Evolutionary conservation across 1,140 invertebrate species (phyloP).

Genomic region (Helicoverpa zea): DNA sequence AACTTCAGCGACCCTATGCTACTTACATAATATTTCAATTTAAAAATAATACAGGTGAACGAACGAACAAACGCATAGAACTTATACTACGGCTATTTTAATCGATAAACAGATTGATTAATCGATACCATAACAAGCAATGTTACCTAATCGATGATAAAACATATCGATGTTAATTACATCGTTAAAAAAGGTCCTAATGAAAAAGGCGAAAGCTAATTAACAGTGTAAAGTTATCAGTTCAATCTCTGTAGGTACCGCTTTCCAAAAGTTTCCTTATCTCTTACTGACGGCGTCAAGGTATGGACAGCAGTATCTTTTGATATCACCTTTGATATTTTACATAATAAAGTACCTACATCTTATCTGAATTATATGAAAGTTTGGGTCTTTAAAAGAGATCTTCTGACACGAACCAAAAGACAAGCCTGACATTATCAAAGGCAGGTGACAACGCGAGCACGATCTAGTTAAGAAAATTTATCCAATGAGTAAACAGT

Average conservation of each 20-base stretch:
- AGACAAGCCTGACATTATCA: background rate
- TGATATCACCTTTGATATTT: background rate
- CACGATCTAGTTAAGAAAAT: background rate
- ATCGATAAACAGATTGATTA: slow-evolving; percentile 32
- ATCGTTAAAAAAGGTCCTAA: slow-evolving; percentile 32
- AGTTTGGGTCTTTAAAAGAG: background rate
- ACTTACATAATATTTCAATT: background rate
- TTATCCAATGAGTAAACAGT: background rate
- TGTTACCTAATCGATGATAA: slow-evolving; percentile 43
- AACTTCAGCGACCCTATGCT: too few species aligned
- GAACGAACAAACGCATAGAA: background rate
- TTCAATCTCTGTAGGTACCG: slow-evolving; percentile 9
- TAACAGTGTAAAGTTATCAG: slow-evolving; percentile 40
- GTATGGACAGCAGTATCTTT: too few species aligned
- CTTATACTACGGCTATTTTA: background rate
- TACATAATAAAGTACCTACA: background rate
- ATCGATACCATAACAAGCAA: slow-evolving; percentile 19
- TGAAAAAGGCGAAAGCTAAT: slow-evolving; percentile 35
- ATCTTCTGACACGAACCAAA: background rate
- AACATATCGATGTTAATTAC: slow-evolving; percentile 44
- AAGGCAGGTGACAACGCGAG: background rate
- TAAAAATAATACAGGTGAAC: background rate
- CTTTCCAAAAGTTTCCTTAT: slow-evolving; percentile 41
- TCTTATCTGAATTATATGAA: too few species aligned
- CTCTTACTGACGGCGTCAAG: too few species aligned